These are phyloP conservation scores for Gallinago stenura DNA, from an alignment of 2,797 vertebrate genomes.

Conservation along the genomic window DNA sequence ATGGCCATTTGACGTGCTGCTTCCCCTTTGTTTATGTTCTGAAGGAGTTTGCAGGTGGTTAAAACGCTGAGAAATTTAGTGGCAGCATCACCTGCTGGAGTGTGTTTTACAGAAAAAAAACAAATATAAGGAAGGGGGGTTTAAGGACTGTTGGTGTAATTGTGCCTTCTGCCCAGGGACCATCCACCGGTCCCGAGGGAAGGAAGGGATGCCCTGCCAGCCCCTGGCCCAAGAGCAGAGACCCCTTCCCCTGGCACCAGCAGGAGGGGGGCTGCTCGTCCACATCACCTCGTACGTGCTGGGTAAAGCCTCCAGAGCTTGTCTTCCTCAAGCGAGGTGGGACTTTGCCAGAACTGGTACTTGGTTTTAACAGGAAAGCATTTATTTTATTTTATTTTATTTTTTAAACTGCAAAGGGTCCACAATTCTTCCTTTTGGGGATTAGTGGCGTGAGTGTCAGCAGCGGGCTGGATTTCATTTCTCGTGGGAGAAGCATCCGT, in stretches of 20 bases:
- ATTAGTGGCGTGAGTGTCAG: neutral
- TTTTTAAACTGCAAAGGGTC: neutral
- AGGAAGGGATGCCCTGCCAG: neutral
- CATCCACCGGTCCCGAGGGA: neutral
- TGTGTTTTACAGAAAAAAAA: neutral
- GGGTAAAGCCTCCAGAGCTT: neutral
- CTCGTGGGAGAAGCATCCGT: neutral
- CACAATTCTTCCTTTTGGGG: conserved; percentile 1
- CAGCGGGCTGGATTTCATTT: conserved; percentile 44
- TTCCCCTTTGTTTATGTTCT: neutral
- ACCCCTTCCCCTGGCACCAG: neutral
- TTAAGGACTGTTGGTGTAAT: neutral
- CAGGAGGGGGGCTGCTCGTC: neutral
- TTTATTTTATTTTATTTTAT: neutral
- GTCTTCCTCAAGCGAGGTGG: neutral
- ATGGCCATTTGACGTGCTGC: neutral
- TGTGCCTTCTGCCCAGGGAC: neutral
- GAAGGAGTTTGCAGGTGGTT: neutral
- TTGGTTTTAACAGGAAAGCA: neutral
- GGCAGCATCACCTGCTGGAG: conserved; percentile 17
- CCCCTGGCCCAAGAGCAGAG: neutral
- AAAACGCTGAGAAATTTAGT: neutral
- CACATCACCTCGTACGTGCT: fast-evolving
- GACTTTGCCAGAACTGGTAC: neutral
- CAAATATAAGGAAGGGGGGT: neutral